Evolutionary conservation across 2,113 vertebrate genomes (phyloP), one percentile per base, ranked within the genome.

Genomic region (Hassar affinis): DNA sequence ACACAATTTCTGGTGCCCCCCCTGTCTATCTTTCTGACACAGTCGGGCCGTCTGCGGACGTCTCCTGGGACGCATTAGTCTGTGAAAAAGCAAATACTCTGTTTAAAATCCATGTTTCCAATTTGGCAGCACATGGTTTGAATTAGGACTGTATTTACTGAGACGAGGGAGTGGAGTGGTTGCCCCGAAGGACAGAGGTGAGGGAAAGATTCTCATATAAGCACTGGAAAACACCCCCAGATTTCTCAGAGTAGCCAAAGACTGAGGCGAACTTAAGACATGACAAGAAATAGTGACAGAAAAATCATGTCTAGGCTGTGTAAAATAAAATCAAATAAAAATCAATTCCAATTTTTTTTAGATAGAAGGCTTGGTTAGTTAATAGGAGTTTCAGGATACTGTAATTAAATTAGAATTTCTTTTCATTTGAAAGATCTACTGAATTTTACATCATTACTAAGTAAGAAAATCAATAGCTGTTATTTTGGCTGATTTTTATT

Each of bases 51-150:
- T 64, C 66, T 81, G 74, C 12, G 54, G 72, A 80, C 7, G 84
- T 87, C 88, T 87, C 88, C 30, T 68, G 88, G 86, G 88, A 87
- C 81, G 64, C 85, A 87, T 88, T 88, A 87, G 85, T 85, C 85
- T 85, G 88, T 85, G 79, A 88, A 88, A 87, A 84, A 88, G 85
- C 88, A 88, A 88, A 88, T 88, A 87, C 85, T 79, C 78, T 77
- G 86, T 87, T 87, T 87, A 84, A 86, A 88, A 88, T 85, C 88
- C 84, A 78, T 88, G 88, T 88, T 88, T 88, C 86, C 84, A 88
- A 88, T 88, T 85, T 88, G 84, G 62, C 68, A 72, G 78, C 88
- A 88, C 81, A 87, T 88, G 88, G 85, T 88, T 87, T 84, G 84
- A 82, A 88, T 88, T 87, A 88, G 84, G 81, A 22, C 82, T 66